A percentile compares a stretch with the other conserved stretches of the same genome.
phyloP scores from a whole-genome alignment of 2,888 invertebrate species.

The Cataglyphis albicans region DNA sequence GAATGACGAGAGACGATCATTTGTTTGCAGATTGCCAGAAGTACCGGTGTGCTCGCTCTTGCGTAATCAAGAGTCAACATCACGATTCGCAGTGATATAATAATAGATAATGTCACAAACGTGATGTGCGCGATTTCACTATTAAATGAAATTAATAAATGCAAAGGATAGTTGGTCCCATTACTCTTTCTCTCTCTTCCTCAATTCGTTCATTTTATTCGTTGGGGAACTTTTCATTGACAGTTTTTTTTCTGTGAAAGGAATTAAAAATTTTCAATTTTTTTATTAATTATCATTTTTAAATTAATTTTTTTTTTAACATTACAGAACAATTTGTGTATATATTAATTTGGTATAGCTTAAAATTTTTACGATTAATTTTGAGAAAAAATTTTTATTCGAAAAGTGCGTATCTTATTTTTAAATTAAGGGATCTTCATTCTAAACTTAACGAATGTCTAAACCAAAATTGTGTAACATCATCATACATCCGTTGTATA shows the following conservation, averaged over 20 bases:
- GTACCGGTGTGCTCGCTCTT: background rate
- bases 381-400: background rate
- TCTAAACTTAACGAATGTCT: background rate
- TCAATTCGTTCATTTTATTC: background rate
- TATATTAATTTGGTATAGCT: background rate
- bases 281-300: background rate
- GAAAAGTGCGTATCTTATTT: background rate
- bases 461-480: background rate
- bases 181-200: background rate
- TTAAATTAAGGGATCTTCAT: background rate
- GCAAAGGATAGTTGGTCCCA: background rate
- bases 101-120: background rate
- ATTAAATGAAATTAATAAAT: background rate
- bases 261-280: background rate
- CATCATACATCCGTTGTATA: background rate
- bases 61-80: constrained; percentile 31
- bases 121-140: background rate
- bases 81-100: constrained; percentile 23
- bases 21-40: constrained; percentile 12
- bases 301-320: background rate
- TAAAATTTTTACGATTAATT: background rate
- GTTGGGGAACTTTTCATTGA: background rate
- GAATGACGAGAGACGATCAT: background rate
- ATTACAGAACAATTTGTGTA: background rate
- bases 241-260: background rate